A percentile compares a stretch with the other conserved stretches of the same genome.
phyloP scores from a whole-genome alignment of 2,888 invertebrate species.

The Tenthredo livida region DNA sequence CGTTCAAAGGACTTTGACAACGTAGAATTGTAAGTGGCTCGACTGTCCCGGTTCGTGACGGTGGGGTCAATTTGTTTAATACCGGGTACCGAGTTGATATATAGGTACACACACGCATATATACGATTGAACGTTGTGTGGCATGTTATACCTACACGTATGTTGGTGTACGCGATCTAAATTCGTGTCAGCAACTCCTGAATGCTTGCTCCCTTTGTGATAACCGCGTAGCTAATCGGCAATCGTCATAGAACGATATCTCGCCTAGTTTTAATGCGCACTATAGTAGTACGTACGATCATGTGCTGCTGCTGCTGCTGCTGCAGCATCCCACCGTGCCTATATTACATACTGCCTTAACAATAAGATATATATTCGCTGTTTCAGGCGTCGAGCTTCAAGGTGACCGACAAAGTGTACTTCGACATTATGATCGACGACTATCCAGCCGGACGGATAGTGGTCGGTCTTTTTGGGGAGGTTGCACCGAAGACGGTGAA shows the following conservation, averaged over 20 bases:
- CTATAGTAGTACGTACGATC: not conserved
- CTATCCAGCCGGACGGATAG: slow-evolving; percentile 87
- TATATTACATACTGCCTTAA: not conserved
- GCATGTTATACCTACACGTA: not conserved
- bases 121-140: not conserved
- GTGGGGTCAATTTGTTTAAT: slow-evolving; percentile 45
- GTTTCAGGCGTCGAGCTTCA: slow-evolving; percentile 82
- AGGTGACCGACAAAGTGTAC: slow-evolving; percentile 90
- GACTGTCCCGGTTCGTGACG: slow-evolving; percentile 34
- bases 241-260: slow-evolving; percentile 15
- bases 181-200: slow-evolving; percentile 45
- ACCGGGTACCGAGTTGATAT: not conserved
- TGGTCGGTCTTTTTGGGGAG: slow-evolving; percentile 94
- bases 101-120: not conserved
- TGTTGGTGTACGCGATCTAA: not conserved
- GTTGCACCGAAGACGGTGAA: slow-evolving; percentile 91
- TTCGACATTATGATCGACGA: slow-evolving; percentile 89
- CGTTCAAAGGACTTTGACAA: slow-evolving; percentile 30
- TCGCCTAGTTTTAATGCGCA: slow-evolving; percentile 30
- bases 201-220: slow-evolving; percentile 29
- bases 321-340: not conserved
- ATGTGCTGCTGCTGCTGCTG: too few relatives aligned
- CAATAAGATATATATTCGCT: not conserved
- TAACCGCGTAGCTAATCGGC: not conserved
- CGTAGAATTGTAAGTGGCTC: slow-evolving; percentile 15